Base-by-base conservation (phyloP, 2,113 vertebrate species). In the Acrocephalus kingi region DNA sequence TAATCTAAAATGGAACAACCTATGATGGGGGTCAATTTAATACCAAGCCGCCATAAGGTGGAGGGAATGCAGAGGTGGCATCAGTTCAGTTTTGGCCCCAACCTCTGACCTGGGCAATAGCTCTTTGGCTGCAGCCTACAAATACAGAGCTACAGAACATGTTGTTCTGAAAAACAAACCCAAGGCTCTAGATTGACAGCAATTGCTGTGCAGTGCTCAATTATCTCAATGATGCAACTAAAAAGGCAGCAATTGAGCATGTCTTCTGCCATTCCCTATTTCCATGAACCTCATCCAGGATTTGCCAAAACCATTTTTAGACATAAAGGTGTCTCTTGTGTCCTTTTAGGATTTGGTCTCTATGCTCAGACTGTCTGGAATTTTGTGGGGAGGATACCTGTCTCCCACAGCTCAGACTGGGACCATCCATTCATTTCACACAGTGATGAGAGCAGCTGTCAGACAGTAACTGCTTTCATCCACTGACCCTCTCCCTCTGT, bases 121-220 rank as follows among this genome's bases (percentile, higher is more conserved):
- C 11, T 69, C 17, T 64, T 75, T 87, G 28, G 21, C 71, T 76
- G 59, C 48, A 86, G 24, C 61, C 46, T 15, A 4, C 5, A 1
- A 39, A 6, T 20, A 10, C 55, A 71, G 48, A 73, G 9, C 37
- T 66, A 6, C 24, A 22, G 21, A 52, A n/a, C 0, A 0, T 49
- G 24, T 5, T 73, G 22, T 20, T 81, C 35, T 71, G 48, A 28
- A 64, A 92, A 87, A 21, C 27, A 77, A 73, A 10, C 22, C 21
- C 22, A 33, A 21, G 25, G 45, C 18, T 11, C 43, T 67, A 37
- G 68, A 10, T 59, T 51, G 84, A 31, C 23, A 76, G 28, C 8
- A 51, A 2, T 18, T 52, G 13, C 24, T 81, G 35, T 21, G 49
- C 54, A 33, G 25, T 22, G 43, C 66, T 72, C 30, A 28, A 0